phyloP scores from a whole-genome alignment of 2,888 invertebrate species.

The Drosophila buzzatii region DNA sequence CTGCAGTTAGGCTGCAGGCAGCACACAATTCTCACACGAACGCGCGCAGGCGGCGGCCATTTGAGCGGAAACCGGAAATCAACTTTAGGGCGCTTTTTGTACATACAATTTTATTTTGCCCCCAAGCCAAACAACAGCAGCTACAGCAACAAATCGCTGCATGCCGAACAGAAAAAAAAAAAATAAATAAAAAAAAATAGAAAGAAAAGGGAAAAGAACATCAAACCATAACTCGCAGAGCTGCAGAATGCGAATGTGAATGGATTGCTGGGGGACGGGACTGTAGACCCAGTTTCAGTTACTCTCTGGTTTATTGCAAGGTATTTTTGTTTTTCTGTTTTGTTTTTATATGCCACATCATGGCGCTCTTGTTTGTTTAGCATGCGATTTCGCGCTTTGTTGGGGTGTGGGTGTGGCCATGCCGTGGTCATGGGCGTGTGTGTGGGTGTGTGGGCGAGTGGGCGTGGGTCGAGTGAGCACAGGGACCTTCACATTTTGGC shows the following conservation, averaged over 20 bases:
- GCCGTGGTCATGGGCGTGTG: not conserved
- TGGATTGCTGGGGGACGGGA: not conserved
- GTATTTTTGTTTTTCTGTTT: conserved; percentile 13
- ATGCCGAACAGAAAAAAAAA: conserved; percentile 52
- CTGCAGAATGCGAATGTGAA: conserved; percentile 2
- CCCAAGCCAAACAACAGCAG: conserved; percentile 39
- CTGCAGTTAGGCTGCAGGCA: conserved; percentile 65
- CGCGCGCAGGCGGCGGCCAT: conserved; percentile 65
- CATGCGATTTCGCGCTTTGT: conserved; percentile 53
- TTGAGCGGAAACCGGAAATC: conserved; percentile 79
- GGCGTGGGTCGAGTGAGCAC: not conserved
- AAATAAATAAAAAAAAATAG: conserved; percentile 27
- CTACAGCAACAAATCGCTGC: conserved; percentile 32
- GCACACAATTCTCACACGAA: conserved; percentile 74
- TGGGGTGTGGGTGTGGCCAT: not conserved
- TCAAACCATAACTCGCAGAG: conserved; percentile 61
- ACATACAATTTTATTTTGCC: conserved; percentile 64
- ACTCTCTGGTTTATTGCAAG: conserved; percentile 20
- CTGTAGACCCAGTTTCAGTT: conserved; percentile 26
- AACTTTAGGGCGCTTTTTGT: conserved; percentile 76
- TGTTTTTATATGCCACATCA: conserved; percentile 21
- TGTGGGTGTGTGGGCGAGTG: not conserved
- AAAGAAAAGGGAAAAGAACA: conserved; percentile 37
- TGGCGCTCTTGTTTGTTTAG: conserved; percentile 63
- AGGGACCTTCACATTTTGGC: conserved; percentile 51